Percentiles rank a stretch among this genome's conserved stretches.
These are phyloP conservation scores for Megalurothrips usitatus DNA, from an alignment of 2,888 invertebrate genomes.

Conservation along the genomic window DNA sequence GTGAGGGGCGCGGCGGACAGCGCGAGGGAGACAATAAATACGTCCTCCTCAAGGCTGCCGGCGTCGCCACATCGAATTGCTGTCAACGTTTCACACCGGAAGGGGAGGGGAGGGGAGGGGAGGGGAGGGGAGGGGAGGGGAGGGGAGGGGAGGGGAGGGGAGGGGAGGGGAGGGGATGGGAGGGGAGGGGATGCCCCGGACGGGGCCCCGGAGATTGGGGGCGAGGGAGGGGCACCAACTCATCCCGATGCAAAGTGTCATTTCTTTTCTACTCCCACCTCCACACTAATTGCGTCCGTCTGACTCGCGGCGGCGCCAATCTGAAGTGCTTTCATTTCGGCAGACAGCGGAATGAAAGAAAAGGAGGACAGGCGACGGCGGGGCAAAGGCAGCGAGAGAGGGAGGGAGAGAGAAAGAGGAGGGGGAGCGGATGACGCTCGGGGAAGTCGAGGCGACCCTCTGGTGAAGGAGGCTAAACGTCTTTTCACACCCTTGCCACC, in stretches of 20 bases:
- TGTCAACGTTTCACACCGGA: constrained; percentile 3
- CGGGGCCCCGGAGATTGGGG: no score
- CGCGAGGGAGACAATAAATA: neutral
- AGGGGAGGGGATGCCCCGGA: no score
- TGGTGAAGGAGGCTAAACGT: no score
- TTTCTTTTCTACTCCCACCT: constrained; percentile 21
- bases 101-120: neutral
- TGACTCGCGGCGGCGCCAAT: neutral
- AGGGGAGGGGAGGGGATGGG: neutral
- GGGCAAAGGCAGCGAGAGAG: neutral
- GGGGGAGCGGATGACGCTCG: no score
- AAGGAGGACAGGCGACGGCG: neutral
- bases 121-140: no score
- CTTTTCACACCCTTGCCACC: neutral
- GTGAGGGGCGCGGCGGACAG: neutral
- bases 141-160: no score
- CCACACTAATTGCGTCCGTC: constrained; percentile 17
- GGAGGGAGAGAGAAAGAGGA: no score
- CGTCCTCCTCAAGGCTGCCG: neutral
- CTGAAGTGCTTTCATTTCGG: constrained; percentile 1
- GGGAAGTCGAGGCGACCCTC: no score
- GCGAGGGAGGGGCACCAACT: no score
- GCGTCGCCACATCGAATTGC: constrained; percentile 4
- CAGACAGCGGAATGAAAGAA: neutral
- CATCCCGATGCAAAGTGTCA: constrained; percentile 8